phyloP scores from a whole-genome alignment of 2,113 vertebrate species.

The Syngnathoides biaculeatus region DNA sequence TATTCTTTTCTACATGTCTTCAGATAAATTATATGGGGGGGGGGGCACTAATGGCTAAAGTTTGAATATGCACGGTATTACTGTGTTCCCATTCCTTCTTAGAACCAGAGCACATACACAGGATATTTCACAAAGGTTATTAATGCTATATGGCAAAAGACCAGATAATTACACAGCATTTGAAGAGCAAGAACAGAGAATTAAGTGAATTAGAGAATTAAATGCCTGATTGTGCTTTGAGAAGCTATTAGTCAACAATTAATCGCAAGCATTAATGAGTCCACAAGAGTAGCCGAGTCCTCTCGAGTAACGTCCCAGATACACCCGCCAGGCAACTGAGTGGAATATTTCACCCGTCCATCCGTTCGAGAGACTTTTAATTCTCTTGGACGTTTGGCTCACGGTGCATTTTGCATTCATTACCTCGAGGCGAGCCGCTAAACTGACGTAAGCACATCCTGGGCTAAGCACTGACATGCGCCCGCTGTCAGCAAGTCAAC shows the following conservation, averaged over 20 bases:
- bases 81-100: not conserved
- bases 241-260: slow-evolving; percentile 17
- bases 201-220: slow-evolving; percentile 18
- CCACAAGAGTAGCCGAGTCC: not conserved
- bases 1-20: no score
- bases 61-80: not conserved
- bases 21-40: no score
- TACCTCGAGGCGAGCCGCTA: slow-evolving; percentile 34
- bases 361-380: slow-evolving; percentile 4
- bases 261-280: not conserved
- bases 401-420: slow-evolving; percentile 22
- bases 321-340: not conserved
- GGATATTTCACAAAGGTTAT: slow-evolving; percentile 11
- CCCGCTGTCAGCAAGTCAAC: slow-evolving; percentile 30
- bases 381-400: slow-evolving; percentile 18
- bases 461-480: slow-evolving; percentile 24
- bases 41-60: not conserved
- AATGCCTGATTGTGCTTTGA: slow-evolving; percentile 6
- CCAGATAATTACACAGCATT: not conserved
- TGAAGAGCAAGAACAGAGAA: not conserved
- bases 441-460: slow-evolving; percentile 46
- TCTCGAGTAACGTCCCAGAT: slow-evolving; percentile 2
- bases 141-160: not conserved
- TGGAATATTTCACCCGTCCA: slow-evolving; percentile 5
- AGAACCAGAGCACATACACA: not conserved